phyloP scores from a whole-genome alignment of 2,113 vertebrate genomes.

The Dipodomys stephensi region DNA sequence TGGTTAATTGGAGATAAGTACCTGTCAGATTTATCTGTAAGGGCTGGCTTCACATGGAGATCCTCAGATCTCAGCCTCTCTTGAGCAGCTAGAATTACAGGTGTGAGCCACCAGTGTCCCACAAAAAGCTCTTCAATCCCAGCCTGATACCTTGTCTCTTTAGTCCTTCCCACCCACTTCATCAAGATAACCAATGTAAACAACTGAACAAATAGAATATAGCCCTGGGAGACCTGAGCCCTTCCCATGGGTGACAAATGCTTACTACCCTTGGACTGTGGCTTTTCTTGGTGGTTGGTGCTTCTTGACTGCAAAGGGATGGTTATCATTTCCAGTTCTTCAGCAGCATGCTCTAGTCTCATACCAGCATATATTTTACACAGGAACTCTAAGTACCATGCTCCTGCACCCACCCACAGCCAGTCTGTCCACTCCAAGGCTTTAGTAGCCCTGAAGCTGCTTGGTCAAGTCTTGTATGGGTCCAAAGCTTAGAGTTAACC shows the following conservation, averaged over 20 bases:
- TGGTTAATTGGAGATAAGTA: too few species aligned
- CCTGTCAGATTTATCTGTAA: too few species aligned
- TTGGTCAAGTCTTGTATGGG: not conserved
- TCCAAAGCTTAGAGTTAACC: not conserved
- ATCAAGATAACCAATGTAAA: not conserved
- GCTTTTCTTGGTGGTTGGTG: not conserved
- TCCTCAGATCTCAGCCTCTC: too few species aligned
- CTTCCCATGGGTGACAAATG: not conserved
- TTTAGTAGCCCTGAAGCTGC: not conserved
- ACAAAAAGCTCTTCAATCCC: too few species aligned
- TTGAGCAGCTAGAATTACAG: too few species aligned
- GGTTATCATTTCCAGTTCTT: not conserved
- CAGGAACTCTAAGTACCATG: not conserved
- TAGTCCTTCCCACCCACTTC: not conserved
- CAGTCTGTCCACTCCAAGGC: not conserved
- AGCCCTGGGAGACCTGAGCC: not conserved
- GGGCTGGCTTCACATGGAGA: too few species aligned
- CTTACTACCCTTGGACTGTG: not conserved
- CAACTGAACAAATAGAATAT: not conserved
- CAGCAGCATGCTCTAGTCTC: not conserved
- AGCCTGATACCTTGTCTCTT: not conserved
- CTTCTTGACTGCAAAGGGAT: not conserved
- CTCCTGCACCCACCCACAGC: not conserved
- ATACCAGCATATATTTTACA: not conserved
- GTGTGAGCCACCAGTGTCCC: too few species aligned